These are phyloP conservation scores for Styela clava DNA, from an alignment of 23 tunicate species.

Conservation along the genomic window DNA sequence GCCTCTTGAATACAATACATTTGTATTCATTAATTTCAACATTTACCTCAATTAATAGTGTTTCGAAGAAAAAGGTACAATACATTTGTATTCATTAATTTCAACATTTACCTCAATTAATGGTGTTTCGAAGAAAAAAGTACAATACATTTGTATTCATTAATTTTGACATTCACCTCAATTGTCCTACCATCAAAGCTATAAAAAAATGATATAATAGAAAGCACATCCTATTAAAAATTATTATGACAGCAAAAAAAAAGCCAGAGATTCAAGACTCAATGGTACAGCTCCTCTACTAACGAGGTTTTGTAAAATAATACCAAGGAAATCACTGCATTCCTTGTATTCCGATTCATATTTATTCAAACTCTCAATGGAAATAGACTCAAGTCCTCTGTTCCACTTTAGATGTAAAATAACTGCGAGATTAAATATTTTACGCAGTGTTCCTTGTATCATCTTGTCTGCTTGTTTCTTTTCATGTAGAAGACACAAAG, in stretches of 20 bases:
- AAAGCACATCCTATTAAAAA: background rate
- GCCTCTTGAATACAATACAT: too few relatives aligned
- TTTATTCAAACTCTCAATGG: constrained; percentile 26
- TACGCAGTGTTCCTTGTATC: constrained; percentile 68
- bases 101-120: too few relatives aligned
- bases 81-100: too few relatives aligned
- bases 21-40: too few relatives aligned
- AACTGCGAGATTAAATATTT: constrained; percentile 58
- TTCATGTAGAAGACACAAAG: constrained; percentile 47
- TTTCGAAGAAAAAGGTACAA: too few relatives aligned
- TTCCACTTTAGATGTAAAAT: constrained; percentile 56
- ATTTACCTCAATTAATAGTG: too few relatives aligned
- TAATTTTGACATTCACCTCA: too few relatives aligned
- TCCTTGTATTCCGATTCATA: constrained; percentile 68
- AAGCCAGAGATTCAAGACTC: constrained; percentile 66
- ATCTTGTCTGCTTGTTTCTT: constrained; percentile 39
- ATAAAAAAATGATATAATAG: constrained; percentile 18
- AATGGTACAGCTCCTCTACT: constrained; percentile 73
- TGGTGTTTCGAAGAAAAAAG: too few relatives aligned
- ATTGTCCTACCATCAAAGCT: background rate
- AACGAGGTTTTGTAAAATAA: constrained; percentile 56
- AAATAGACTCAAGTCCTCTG: constrained; percentile 16
- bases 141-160: too few relatives aligned
- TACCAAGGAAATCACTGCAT: constrained; percentile 81
- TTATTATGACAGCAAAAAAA: constrained; percentile 24